These are phyloP conservation scores for Ferdinandea cuprea DNA, from an alignment of 2,888 invertebrate genomes.

Conservation along the genomic window DNA sequence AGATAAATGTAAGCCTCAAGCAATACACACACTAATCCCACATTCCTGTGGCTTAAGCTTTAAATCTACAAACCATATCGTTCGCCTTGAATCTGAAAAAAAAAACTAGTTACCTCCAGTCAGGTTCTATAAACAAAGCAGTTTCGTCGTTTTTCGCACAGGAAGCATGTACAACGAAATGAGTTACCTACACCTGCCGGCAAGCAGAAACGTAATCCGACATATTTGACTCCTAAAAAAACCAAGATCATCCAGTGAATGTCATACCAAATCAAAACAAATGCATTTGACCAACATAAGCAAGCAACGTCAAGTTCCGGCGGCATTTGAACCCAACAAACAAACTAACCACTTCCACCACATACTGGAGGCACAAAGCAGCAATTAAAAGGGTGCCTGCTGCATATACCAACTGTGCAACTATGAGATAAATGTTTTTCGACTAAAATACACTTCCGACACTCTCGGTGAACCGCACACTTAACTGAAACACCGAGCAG, in stretches of 20 bases:
- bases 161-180: slow-evolving; percentile 32
- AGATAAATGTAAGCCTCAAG: too few relatives aligned
- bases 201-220: slow-evolving; percentile 4
- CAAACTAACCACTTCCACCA: slow-evolving; percentile 32
- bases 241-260: slow-evolving; percentile 63
- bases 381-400: slow-evolving; percentile 69
- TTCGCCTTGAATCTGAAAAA: slow-evolving; percentile 28
- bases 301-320: slow-evolving; percentile 56
- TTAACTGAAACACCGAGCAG: slow-evolving; percentile 66
- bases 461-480: slow-evolving; percentile 75
- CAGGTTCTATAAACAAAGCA: slow-evolving; percentile 27
- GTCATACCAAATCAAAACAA: slow-evolving; percentile 45
- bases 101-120: slow-evolving; percentile 49
- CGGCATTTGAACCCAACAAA: slow-evolving; percentile 57
- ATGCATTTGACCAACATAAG: slow-evolving; percentile 35
- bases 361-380: slow-evolving; percentile 59
- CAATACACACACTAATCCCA: too few relatives aligned
- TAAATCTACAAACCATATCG: slow-evolving; percentile 60
- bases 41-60: slow-evolving; percentile 12
- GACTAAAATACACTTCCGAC: slow-evolving; percentile 76
- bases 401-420: slow-evolving; percentile 51
- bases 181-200: not conserved
- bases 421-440: slow-evolving; percentile 67
- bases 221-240: slow-evolving; percentile 23
- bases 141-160: slow-evolving; percentile 40